Base-by-base conservation (phyloP, 1,140 invertebrate species). In the Steinernema feltiae region DNA sequence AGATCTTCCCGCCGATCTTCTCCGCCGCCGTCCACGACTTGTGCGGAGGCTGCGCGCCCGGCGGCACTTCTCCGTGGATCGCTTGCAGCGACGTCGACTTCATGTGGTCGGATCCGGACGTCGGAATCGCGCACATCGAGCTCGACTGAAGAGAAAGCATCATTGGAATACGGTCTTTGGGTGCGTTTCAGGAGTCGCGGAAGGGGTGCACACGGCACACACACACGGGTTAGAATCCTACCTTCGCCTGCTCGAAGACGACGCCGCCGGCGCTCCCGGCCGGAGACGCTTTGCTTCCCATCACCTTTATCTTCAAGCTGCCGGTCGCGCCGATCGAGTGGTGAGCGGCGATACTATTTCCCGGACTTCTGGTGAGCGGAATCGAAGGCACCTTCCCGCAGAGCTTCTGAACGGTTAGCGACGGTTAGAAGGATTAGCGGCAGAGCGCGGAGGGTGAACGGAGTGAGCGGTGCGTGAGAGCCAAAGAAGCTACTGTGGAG, bases 41-140 rank as follows among this genome's bases (percentile, higher is more conserved):
- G 30, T 79, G 75, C 32, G 35, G 31, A 35, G 76, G 35, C 12
- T 17, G 24, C n/a, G n/a, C n/a, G 27, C 80, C 69, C 53, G 31
- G 48, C 69, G 21, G 71, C 30, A 30, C 80, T 69, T 18, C 76
- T 30, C 21, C 72, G 41, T 1, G 78, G 17, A 85, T 69, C 46
- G 81, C 84, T 79, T 86, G 83, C 30, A 85, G 71, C 0, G 83
- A 85, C 18, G 84, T 71, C 12, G 84, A 86, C 31, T 82, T 85
- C 17, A 81, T 72, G 31, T 82, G 78, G 72, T 85, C 84, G 27
- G 53, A 63, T 12, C 53, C 53, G 53, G 53, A n/a, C 15, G 53
- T 27, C 24, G 75, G 35, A 63, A 83, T 82, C 0, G 76, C 46
- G 41, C 74, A 76, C 75, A 83, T 81, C 7, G 79, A 82, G 32